Percentiles rank a stretch among this genome's conserved stretches.
phyloP scores from a whole-genome alignment of 2,797 vertebrate genomes.

The Enteromius thamalakanensis region DNA sequence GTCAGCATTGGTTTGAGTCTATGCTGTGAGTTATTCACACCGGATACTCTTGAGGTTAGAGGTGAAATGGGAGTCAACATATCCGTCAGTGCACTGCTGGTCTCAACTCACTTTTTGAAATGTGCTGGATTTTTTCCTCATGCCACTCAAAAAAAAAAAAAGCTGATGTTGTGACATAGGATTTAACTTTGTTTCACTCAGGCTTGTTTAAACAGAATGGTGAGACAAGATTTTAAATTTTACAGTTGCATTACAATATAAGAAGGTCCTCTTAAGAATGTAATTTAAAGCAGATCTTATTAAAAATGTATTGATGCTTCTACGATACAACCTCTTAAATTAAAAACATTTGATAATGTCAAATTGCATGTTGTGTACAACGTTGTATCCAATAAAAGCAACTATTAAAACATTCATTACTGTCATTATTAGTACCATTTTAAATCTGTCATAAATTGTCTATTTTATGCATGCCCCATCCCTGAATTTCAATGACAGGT shows the following conservation, averaged over 20 bases:
- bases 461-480: neutral
- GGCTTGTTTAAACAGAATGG: neutral
- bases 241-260: neutral
- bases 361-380: neutral
- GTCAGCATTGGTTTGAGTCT: conserved; percentile 6
- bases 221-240: neutral
- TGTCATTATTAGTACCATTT: neutral
- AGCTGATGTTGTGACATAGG: neutral
- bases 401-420: conserved; percentile 10
- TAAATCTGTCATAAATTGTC: neutral
- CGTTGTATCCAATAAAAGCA: conserved; percentile 1
- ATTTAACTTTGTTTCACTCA: neutral
- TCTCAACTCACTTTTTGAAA: neutral
- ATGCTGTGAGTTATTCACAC: conserved; percentile 22
- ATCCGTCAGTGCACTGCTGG: conserved; percentile 1
- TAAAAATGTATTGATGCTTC: neutral
- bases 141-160: neutral
- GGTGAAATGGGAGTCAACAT: conserved; percentile 29
- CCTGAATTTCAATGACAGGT: conserved; percentile 5
- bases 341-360: conserved; percentile 10
- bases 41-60: conserved; percentile 21
- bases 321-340: neutral
- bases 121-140: neutral
- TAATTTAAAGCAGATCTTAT: conserved; percentile 9
- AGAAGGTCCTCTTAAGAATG: conserved; percentile 9